A percentile compares a stretch with the other conserved stretches of the same genome.
phyloP scores from a whole-genome alignment of 2,113 vertebrate genomes.

The Sturnira hondurensis region DNA sequence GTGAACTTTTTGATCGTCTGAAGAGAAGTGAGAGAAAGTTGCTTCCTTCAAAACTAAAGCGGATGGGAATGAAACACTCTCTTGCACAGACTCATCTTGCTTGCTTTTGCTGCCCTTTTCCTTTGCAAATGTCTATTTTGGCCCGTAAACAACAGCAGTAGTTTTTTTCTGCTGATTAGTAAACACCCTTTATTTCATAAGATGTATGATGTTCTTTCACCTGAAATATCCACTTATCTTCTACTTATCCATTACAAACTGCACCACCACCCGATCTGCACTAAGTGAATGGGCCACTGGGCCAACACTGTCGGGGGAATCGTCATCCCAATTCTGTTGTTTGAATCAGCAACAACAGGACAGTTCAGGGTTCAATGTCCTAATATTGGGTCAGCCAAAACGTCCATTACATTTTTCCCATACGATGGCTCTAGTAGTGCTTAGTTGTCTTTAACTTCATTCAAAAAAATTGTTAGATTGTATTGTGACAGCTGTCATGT shows the following conservation, averaged over 20 bases:
- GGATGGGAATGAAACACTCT: accelerated
- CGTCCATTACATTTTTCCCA: too few relatives aligned
- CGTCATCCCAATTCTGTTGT: neutral
- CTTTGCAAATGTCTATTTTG: neutral
- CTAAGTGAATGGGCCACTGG: too few relatives aligned
- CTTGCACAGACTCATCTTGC: neutral
- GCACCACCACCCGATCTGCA: neutral
- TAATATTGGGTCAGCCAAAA: too few relatives aligned
- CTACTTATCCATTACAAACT: neutral
- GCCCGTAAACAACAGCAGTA: neutral
- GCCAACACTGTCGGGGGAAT: neutral
- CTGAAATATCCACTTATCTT: neutral
- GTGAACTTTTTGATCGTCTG: neutral
- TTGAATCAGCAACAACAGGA: too few relatives aligned
- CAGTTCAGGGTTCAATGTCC: neutral
- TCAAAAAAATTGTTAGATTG: too few relatives aligned
- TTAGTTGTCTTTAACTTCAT: too few relatives aligned
- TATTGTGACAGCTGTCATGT: too few relatives aligned
- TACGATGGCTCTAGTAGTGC: too few relatives aligned
- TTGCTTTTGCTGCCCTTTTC: neutral
- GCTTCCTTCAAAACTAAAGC: neutral
- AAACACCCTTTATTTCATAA: neutral
- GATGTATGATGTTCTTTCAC: neutral
- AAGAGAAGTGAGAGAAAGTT: neutral
- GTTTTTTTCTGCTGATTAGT: neutral